These are phyloP conservation scores for Schizaphis graminum DNA, from an alignment of 2,888 invertebrate species.

Conservation along the genomic window DNA sequence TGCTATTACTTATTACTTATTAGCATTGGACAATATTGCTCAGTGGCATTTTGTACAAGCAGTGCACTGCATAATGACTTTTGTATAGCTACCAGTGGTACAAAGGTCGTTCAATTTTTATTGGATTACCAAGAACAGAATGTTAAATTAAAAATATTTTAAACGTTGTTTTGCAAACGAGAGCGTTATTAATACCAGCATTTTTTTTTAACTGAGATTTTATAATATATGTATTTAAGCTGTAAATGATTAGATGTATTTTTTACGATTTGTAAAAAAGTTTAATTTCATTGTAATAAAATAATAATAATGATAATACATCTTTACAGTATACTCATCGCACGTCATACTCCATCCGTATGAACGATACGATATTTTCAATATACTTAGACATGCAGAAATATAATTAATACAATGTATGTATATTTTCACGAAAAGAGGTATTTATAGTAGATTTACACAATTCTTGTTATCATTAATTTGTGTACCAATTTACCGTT, in stretches of 20 bases:
- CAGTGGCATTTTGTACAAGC: background rate
- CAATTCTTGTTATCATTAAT: too few relatives aligned
- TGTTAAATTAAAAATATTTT: background rate
- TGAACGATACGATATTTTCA: background rate
- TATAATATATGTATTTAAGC: background rate
- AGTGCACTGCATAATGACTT: background rate
- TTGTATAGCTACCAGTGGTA: background rate
- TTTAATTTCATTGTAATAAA: background rate
- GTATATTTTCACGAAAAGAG: too few relatives aligned
- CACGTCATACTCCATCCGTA: background rate
- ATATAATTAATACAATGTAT: too few relatives aligned
- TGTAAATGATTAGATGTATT: background rate
- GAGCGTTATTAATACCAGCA: background rate
- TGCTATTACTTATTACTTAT: background rate
- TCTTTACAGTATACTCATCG: background rate
- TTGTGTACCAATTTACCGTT: too few relatives aligned
- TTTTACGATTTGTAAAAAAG: background rate
- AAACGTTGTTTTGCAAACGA: background rate
- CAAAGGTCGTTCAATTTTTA: background rate
- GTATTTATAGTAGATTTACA: too few relatives aligned
- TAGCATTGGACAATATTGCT: background rate
- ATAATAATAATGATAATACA: background rate
- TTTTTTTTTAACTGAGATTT: background rate
- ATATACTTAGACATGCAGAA: background rate
- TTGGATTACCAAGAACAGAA: background rate